A percentile compares a stretch with the other conserved stretches of the same genome.
phyloP scores from a whole-genome alignment of 2,888 invertebrate genomes.

The Onchidella celtica region DNA sequence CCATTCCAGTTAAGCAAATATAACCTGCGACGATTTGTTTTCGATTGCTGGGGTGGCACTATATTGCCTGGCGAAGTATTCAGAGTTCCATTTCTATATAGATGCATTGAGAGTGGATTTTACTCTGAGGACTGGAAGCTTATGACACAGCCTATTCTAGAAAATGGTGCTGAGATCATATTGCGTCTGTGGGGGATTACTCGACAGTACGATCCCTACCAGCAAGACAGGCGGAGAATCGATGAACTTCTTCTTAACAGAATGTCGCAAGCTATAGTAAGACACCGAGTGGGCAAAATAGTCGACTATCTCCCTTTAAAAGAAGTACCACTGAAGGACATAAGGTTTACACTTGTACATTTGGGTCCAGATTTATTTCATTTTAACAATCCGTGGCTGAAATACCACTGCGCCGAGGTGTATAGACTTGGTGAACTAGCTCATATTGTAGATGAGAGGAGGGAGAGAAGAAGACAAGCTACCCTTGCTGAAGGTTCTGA shows the following conservation, averaged over 20 bases:
- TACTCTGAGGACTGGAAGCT: constrained; percentile 43
- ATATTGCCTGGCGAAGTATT: constrained; percentile 40
- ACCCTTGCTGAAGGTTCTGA: background rate
- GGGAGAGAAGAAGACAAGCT: too few relatives aligned
- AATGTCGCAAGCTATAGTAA: background rate
- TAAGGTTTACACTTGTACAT: constrained; percentile 15
- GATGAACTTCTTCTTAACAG: background rate
- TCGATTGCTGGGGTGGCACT: constrained; percentile 24
- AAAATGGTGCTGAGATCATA: constrained; percentile 37
- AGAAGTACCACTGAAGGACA: constrained; percentile 19
- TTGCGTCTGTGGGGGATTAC: constrained; percentile 48
- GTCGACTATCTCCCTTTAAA: constrained; percentile 29
- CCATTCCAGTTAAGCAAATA: constrained; percentile 5
- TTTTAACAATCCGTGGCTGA: constrained; percentile 29
- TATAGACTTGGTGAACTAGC: constrained; percentile 31
- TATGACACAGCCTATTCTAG: constrained; percentile 39
- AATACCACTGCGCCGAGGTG: constrained; percentile 35
- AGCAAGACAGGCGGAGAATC: background rate
- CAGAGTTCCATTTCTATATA: constrained; percentile 37
- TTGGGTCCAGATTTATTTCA: constrained; percentile 38
- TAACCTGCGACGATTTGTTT: background rate
- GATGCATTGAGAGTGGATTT: constrained; percentile 11
- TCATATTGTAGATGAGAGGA: background rate
- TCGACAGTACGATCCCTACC: constrained; percentile 11
- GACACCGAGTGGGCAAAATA: constrained; percentile 18